A percentile compares a stretch with the other conserved stretches of the same genome.
Evolutionary conservation across 2,888 invertebrate genomes (phyloP).

Genomic region (Netelia melanura): DNA sequence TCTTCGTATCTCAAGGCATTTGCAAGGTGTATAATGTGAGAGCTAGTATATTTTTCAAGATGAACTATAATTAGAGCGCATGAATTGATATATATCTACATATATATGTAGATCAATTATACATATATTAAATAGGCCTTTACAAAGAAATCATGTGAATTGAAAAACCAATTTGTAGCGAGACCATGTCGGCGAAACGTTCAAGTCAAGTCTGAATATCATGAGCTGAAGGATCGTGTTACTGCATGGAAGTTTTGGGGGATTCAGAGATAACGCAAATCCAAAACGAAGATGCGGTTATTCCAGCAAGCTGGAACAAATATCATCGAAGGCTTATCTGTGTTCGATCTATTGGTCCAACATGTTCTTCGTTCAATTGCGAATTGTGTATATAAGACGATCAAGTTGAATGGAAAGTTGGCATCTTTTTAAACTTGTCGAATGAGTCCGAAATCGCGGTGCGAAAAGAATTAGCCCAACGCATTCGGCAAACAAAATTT

Average conservation of each 20-base stretch:
- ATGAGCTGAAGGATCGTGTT: constrained; percentile 28
- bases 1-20: constrained; percentile 75
- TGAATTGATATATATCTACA: constrained; percentile 49
- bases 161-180: constrained; percentile 26
- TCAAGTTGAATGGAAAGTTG: constrained; percentile 34
- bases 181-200: constrained; percentile 28
- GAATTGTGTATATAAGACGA: constrained; percentile 76
- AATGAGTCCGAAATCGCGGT: constrained; percentile 25
- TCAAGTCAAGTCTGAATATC: constrained; percentile 27
- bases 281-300: constrained; percentile 10
- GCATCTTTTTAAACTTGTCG: constrained; percentile 18
- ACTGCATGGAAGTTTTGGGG: constrained; percentile 25
- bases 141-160: constrained; percentile 63
- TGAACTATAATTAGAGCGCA: constrained; percentile 62
- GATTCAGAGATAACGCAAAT: constrained; percentile 39
- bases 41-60: constrained; percentile 76
- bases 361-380: constrained; percentile 68
- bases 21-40: constrained; percentile 68
- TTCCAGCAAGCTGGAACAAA: constrained; percentile 26
- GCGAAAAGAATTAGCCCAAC: constrained; percentile 20
- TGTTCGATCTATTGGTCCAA: constrained; percentile 55
- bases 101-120: constrained; percentile 50
- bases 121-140: constrained; percentile 71
- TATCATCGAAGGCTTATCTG: constrained; percentile 23
- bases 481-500: constrained; percentile 31